Percentiles rank a stretch among this genome's conserved stretches.
Evolutionary conservation across 2,113 vertebrate genomes (phyloP).

Genomic region (Sinocyclocheilus anshuiensis): DNA sequence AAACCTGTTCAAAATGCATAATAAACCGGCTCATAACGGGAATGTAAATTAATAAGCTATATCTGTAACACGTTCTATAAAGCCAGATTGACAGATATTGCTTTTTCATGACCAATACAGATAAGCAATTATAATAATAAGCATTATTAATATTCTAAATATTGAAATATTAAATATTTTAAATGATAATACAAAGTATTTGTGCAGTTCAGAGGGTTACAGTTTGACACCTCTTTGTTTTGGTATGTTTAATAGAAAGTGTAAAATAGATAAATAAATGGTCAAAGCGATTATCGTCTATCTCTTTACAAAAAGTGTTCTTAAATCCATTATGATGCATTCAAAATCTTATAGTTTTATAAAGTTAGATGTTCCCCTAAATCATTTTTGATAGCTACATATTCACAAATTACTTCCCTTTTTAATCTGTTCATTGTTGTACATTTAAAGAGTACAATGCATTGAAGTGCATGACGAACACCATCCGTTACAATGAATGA

Average conservation of each 20-base stretch:
- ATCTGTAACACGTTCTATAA: neutral
- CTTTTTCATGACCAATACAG: neutral
- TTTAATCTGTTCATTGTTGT: too few species aligned
- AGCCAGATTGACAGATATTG: neutral
- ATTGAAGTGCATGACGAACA: too few species aligned
- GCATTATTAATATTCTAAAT: neutral
- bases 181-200: neutral
- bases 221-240: neutral
- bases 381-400: too few species aligned
- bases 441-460: too few species aligned
- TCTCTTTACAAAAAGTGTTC: neutral
- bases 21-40: neutral
- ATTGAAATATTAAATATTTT: neutral
- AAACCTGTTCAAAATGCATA: neutral
- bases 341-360: too few species aligned
- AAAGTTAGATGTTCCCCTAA: too few species aligned
- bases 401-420: too few species aligned
- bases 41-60: neutral
- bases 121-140: neutral
- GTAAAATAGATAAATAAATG: neutral
- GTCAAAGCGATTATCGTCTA: neutral
- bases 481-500: too few species aligned
- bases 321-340: neutral
- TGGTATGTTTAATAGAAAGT: neutral
- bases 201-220: neutral